A percentile compares a stretch with the other conserved stretches of the same genome.
phyloP scores from a whole-genome alignment of 2,888 invertebrate genomes.

The Luperina nickerlii region DNA sequence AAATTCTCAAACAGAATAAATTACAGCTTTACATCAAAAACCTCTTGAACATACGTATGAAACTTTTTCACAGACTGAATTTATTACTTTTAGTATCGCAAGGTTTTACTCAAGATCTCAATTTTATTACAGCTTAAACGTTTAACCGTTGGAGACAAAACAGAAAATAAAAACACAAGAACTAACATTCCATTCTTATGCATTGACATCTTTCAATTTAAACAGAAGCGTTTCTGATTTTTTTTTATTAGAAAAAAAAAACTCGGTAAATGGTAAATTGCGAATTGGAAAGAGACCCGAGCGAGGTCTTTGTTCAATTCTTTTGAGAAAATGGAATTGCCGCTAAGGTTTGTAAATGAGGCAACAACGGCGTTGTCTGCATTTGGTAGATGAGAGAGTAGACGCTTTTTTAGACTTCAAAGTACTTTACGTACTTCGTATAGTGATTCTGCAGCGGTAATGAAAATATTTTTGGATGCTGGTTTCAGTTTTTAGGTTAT shows the following conservation, averaged over 20 bases:
- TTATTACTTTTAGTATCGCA: conserved; percentile 32
- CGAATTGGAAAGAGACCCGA: conserved; percentile 65
- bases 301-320: conserved; percentile 65
- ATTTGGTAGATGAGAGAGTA: conserved; percentile 42
- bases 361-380: conserved; percentile 58
- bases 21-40: conserved; percentile 14
- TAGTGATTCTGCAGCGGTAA: conserved; percentile 4
- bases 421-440: conserved; percentile 31
- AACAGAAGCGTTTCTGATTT: conserved; percentile 58
- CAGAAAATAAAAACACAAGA: conserved; percentile 47
- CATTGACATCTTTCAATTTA: conserved; percentile 68
- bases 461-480: background rate
- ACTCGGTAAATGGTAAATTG: conserved; percentile 65
- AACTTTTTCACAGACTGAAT: conserved; percentile 34
- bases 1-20: conserved; percentile 26
- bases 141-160: conserved; percentile 48
- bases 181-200: conserved; percentile 56
- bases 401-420: conserved; percentile 52
- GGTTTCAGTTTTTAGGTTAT: background rate
- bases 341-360: conserved; percentile 68
- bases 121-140: conserved; percentile 48
- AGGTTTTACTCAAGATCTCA: conserved; percentile 18
- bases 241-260: conserved; percentile 60
- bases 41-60: conserved; percentile 37
- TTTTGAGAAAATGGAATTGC: conserved; percentile 69